Conservation (phyloP, 2,888 invertebrate species). For the Vesta saturnalis region DNA sequence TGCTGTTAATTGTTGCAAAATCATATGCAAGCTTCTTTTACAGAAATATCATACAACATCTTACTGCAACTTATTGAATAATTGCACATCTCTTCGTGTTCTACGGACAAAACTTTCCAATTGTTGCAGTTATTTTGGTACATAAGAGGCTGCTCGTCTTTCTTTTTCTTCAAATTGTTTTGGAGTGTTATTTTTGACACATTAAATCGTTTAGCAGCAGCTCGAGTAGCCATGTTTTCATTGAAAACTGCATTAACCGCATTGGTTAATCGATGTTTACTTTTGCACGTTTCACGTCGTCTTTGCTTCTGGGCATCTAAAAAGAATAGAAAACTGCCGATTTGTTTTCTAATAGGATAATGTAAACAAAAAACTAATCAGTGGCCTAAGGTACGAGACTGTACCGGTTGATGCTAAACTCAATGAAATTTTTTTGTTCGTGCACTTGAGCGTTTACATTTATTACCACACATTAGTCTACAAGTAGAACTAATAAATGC, state of each 20-base stretch:
- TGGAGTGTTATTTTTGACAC: not conserved
- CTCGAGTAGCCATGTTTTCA: not conserved
- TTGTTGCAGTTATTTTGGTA: not conserved
- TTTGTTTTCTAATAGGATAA: not conserved
- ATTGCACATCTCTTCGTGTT: not conserved
- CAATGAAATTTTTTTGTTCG: too few species aligned
- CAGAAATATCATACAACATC: too few species aligned
- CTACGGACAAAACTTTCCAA: not conserved
- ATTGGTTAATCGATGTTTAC: not conserved
- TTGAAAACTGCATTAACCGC: not conserved
- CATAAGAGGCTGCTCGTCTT: not conserved
- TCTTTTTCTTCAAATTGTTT: not conserved
- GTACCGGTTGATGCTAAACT: too few species aligned
- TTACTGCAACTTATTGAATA: not conserved
- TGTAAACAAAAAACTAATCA: not conserved
- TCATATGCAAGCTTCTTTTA: too few species aligned
- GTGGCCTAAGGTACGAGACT: too few species aligned
- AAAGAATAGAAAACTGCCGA: not conserved
- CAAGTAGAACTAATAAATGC: too few species aligned
- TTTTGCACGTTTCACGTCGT: not conserved
- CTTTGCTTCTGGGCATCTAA: not conserved
- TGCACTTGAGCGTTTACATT: too few species aligned
- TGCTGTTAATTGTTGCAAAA: too few species aligned
- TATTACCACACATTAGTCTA: too few species aligned
- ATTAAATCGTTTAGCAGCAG: not conserved